Evolutionary conservation across 2,888 invertebrate species (phyloP), one percentile per base, ranked within the genome.

Genomic region (Polydrusus pterygomalis): DNA sequence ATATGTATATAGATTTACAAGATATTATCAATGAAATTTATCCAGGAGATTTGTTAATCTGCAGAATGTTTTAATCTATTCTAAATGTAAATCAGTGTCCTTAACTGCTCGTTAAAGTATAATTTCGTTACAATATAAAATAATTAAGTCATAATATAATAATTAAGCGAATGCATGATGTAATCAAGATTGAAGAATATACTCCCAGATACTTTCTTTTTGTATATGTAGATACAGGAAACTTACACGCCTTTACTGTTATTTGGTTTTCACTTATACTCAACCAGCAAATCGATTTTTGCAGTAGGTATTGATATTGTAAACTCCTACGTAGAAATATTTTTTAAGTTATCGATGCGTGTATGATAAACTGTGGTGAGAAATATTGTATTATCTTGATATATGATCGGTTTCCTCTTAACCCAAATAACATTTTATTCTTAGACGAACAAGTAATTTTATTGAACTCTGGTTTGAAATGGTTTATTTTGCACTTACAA

Each of bases 181-280:
- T 25, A 25, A 25, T 25, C 25, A 25, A 25, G 25, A n/a, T n/a
- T 43, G 2, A n/a, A 43, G 43, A 43, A 43, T 43, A 43, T n/a
- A 13, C 43, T n/a, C 43, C 43, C 43, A n/a, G 43, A 43, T 43
- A 43, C 43, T 43, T 43, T 68, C 68, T 56, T 68, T 40, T 68
- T 68, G 30, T 60, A 60, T 18, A 38, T 18, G 58, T 60, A 60
- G 38, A 38, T 60, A 38, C 38, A 60, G 38, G 40, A 60, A 38
- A 40, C 38, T 60, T 38, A 38, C 58, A 40, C 58, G 38, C 58
- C 58, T 60, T 17, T 60, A 38, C 17, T 18, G 38, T 60, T 60
- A 60, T 60, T 38, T 60, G 6, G 3, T 38, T 60, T 60, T 60
- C 40, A 60, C 18, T 60, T 60, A 58, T 34, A 43, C n/a, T 43